Percentiles rank a stretch among this genome's conserved stretches.
Evolutionary conservation across 2,888 invertebrate genomes (phyloP).

Genomic region (Agrochola lychnidis): DNA sequence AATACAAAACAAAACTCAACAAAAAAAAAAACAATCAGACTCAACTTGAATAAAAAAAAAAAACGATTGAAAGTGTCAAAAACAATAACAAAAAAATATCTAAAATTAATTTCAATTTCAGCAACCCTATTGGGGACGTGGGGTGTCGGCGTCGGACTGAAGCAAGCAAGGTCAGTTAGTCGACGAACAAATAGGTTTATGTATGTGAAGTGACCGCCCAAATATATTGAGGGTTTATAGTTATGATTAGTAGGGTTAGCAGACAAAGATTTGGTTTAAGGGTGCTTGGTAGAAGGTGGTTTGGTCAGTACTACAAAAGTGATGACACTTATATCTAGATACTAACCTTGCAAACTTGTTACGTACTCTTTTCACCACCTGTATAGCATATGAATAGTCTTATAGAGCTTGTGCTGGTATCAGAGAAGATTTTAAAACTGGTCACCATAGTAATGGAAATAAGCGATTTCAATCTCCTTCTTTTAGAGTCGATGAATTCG

Average conservation of each 20-base stretch:
- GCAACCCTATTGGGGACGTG: slow-evolving; percentile 54
- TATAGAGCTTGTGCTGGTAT: neutral
- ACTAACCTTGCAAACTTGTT: no score
- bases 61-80: slow-evolving; percentile 16
- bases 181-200: slow-evolving; percentile 58
- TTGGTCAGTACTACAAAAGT: neutral
- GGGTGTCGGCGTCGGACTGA: slow-evolving; percentile 29
- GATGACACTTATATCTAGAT: neutral
- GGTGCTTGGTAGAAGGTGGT: neutral
- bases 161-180: slow-evolving; percentile 62
- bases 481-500: no score
- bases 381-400: neutral
- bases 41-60: neutral
- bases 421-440: neutral
- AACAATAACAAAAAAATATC: neutral
- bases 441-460: neutral
- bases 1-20: neutral
- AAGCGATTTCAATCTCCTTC: neutral
- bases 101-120: neutral
- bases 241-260: slow-evolving; percentile 31
- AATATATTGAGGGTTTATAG: slow-evolving; percentile 34
- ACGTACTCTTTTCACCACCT: no score
- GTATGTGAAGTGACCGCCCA: slow-evolving; percentile 32
- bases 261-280: slow-evolving; percentile 19
- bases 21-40: neutral